Evolutionary conservation across 2,113 vertebrate genomes (phyloP), one percentile per base, ranked within the genome.

Genomic region (Gambusia holbrooki): DNA sequence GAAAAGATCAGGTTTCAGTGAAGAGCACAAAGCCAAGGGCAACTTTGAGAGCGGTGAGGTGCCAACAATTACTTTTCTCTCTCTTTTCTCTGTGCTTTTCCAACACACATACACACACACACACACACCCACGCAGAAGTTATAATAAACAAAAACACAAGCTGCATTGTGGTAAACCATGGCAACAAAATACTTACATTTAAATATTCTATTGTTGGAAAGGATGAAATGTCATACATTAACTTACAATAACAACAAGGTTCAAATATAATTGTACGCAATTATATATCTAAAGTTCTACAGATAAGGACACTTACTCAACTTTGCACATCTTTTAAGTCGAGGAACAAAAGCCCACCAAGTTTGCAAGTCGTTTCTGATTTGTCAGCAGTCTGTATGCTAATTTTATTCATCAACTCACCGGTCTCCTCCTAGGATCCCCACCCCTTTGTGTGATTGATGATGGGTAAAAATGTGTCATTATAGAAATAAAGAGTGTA

Each of bases 21-120:
- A 91, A 88, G 89, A 88, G 89, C 91, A 93, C 91, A 93, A 92
- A 93, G 91, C 88, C 92, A 93, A 94, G 93, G 92, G 91, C 92
- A 91, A 93, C 93, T 94, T 93, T 92, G 92, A 94, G 90, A 90
- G 90, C 78, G n/a, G 88, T 73, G 82, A 92, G 89, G 90, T 88
- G 90, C 89, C 87, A 87, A 89, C 91, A 93, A 92, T 93, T 87
- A 91, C 89, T 92, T 92, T 84, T 91, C 89, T 90, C 77, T 58
- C 25, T 25, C 80, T 76, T 88, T 82, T 89, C 81, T 84, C 76
- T 86, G 14, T 68, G 73, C 33, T 75, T 54, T 72, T 79, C 74
- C 66, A 60, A 54, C 74, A 83, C 71, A 71, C 75, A 81, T 63
- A 66, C 37, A 62, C 80, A 79, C 63, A 76, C 62, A 74, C 69